Base-by-base conservation (phyloP, 2,888 invertebrate genomes). In the Scrobipalpa atriplicella region DNA sequence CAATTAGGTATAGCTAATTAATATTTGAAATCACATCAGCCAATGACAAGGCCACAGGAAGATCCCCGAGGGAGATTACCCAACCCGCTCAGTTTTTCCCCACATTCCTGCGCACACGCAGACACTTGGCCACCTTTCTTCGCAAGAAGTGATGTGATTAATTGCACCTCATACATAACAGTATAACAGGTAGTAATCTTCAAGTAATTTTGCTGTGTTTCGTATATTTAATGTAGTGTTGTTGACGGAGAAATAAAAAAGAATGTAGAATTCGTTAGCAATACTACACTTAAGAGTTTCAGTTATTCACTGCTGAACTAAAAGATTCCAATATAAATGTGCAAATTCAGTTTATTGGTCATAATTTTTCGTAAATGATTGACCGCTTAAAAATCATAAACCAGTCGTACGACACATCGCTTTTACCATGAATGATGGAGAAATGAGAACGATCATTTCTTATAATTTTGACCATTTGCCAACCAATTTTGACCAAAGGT, bases 181-280 rank as follows among this genome's bases (percentile, higher is more conserved):
- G 58, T 58, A 56, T 21, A 58, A 38, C 16, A 36, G 58, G 58
- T 29, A 38, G 58, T 29, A 38, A 58, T 58, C 58, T 38, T 58
- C n/a, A 8, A 58, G 38, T 38, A 38, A 58, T 16, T 16, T 8
- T n/a, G 58, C 38, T 16, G 52, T 16, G 52, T 52, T 36, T 58
- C 36, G 58, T 58, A 38, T 38, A 9, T n/a, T 36, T 3, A 58
- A 29, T n/a, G 29, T 5, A 10, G 29, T 29, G n/a, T 29, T 29
- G 6, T 36, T 21, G 19, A 13, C 2, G 5, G 54, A 21, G 21
- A 56, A 21, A 5, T 56, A 8, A 8, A 2, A 3, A 43, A 29
- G n/a, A 11, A 41, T 41, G 9, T 8, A 9, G 3, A 43, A 43
- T 11, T 3, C 11, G 13, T 47, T n/a, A 5, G 29, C 2, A 29